Base-by-base conservation (phyloP, 2,888 invertebrate species). In the Gasteruption jaculator region DNA sequence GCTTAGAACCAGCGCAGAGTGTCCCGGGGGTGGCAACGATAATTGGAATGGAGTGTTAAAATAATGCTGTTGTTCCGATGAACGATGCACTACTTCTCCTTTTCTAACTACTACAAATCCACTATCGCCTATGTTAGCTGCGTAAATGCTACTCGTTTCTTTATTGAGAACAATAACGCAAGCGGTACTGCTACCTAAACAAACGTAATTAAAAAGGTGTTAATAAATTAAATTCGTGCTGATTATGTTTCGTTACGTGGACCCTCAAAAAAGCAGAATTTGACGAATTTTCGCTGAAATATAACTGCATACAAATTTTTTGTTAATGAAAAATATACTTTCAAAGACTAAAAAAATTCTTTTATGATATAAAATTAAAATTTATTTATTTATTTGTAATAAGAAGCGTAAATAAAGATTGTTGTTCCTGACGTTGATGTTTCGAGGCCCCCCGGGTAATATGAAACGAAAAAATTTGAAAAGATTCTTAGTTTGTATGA, bases 1-100 rank as follows among this genome's bases (percentile, higher is more conserved):
- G 71, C 90, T 90, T 14, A 93, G 81, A 46, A 93, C 93, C 62
- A 86, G 83, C 48, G 85, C 83, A 53, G 86, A 85, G 56, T 89
- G 86, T 10, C 89, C 89, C 2, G 93, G 91, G 15, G 96, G 96
- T 24, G 95, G 91, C 57, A 96, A 75, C 34, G 95, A 91, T 51
- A 97, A 78, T 73, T 97, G 97, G 78, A 92, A 97, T 3, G 97
- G 97, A 25, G 97, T 96, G 75, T 97, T 97, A 74, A 97, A 97
- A 74, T 96, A 96, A 73, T 97, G 97, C 63, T 95, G 94, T 65
- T 97, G 97, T 70, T 97, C 97, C 61, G 90, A 89, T 4, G 95
- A 95, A 48, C 91, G 83, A 68, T 93, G 90, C 18, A 97, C 85
- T 14, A 97, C 83, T 56, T 84, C 80, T 14, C 92, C 93, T 36